Evolutionary conservation across 2,888 invertebrate genomes (phyloP).

Genomic region (Sipha maydis): DNA sequence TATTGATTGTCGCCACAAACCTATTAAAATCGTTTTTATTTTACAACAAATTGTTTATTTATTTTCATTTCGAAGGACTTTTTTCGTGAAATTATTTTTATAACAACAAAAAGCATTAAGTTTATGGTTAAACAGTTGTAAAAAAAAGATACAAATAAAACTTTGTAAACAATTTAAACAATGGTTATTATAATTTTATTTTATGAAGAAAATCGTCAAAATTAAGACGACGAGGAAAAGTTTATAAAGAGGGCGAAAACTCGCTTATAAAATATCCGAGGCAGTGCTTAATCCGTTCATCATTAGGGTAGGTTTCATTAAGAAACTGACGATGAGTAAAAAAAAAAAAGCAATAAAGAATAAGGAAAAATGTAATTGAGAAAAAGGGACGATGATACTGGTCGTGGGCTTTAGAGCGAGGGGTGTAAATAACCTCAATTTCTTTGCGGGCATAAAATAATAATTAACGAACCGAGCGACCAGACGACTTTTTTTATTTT

Average conservation of each 20-base stretch:
- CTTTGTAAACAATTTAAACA: slow-evolving; percentile 45
- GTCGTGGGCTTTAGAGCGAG: slow-evolving; percentile 20
- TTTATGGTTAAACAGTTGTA: slow-evolving; percentile 15
- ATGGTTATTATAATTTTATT: slow-evolving; percentile 38
- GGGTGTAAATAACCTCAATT: slow-evolving; percentile 49
- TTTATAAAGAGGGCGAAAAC: slow-evolving; percentile 49
- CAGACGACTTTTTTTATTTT: slow-evolving; percentile 33
- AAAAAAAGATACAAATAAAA: slow-evolving; percentile 7
- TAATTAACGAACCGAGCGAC: slow-evolving; percentile 52
- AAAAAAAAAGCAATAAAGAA: slow-evolving; percentile 30
- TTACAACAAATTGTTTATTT: background rate
- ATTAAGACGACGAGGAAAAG: slow-evolving; percentile 9
- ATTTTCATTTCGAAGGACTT: background rate
- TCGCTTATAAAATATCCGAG: background rate
- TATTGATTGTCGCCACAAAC: background rate
- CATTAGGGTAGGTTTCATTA: slow-evolving; percentile 62
- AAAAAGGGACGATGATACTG: slow-evolving; percentile 52
- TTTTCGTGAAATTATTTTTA: background rate
- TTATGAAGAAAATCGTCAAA: slow-evolving; percentile 23
- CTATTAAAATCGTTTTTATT: background rate
- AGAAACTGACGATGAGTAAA: slow-evolving; percentile 39
- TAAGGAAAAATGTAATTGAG: slow-evolving; percentile 50
- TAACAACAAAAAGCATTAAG: background rate
- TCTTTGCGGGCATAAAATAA: slow-evolving; percentile 55
- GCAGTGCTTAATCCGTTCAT: slow-evolving; percentile 56